Conservation (phyloP, 2,113 vertebrate species). For the Donacobius atricapilla region DNA sequence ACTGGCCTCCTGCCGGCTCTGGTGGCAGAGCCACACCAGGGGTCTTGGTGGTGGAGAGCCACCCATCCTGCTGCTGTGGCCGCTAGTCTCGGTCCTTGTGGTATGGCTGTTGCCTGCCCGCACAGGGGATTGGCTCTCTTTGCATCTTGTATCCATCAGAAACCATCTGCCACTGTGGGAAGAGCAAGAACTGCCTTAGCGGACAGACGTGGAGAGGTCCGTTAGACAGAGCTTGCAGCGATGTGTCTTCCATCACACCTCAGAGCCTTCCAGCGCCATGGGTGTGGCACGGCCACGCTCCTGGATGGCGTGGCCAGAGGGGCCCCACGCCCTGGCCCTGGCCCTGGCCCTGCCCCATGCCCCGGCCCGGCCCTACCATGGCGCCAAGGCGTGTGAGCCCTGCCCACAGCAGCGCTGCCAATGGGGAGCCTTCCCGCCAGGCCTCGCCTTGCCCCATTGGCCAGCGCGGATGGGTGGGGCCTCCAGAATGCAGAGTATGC, state of each 20-base stretch:
- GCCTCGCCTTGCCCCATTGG: neutral
- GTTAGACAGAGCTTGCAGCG: neutral
- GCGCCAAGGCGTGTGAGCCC: fast-evolving
- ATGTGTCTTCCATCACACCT: fast-evolving
- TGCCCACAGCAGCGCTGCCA: neutral
- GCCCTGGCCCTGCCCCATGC: fast-evolving
- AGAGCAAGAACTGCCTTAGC: fast-evolving
- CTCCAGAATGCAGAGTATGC: neutral
- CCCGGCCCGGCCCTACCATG: fast-evolving
- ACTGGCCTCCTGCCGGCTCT: neutral
- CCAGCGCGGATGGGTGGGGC: neutral
- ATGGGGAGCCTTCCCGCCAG: neutral
- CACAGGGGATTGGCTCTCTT: neutral
- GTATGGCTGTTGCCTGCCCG: fast-evolving
- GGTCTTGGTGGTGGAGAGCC: fast-evolving
- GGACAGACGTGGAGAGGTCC: fast-evolving
- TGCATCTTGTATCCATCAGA: neutral
- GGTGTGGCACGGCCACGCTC: fast-evolving
- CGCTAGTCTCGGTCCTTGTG: fast-evolving
- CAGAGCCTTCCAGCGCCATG: fast-evolving
- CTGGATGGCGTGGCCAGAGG: fast-evolving
- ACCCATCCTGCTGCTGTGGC: neutral
- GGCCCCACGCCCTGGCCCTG: fast-evolving
- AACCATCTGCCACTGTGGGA: neutral
- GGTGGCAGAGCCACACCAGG: neutral